Conservation (phyloP, 2,888 invertebrate species). For the Theretra japonica region DNA sequence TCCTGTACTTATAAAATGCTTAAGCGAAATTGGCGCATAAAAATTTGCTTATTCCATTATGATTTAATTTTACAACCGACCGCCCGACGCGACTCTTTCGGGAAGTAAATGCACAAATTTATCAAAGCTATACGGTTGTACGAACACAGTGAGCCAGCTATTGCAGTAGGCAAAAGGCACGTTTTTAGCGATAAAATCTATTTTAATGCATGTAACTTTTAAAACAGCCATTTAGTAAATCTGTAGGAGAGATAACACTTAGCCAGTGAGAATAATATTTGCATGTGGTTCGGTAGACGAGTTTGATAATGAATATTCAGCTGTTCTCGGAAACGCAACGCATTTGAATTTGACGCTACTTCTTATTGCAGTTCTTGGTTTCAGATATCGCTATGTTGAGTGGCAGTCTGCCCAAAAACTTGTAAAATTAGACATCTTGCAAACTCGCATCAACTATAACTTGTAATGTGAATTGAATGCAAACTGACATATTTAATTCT, state of each 20-base stretch:
- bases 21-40: too few relatives aligned
- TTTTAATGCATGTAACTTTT: neutral
- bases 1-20: too few relatives aligned
- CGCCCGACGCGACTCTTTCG: too few relatives aligned
- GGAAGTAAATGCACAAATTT: neutral
- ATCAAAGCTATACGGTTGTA: neutral
- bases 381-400: neutral
- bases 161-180: neutral
- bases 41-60: too few relatives aligned
- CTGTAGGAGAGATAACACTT: conserved; percentile 5
- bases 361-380: neutral
- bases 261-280: conserved; percentile 4
- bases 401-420: neutral
- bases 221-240: conserved; percentile 13
- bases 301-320: conserved; percentile 12
- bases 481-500: too few relatives aligned
- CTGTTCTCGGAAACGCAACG: neutral
- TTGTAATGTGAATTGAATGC: neutral
- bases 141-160: neutral
- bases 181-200: conserved; percentile 15
- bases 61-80: too few relatives aligned
- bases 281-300: neutral
- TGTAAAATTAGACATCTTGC: too few relatives aligned
- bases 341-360: neutral
- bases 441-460: too few relatives aligned